Percentiles rank a stretch among this genome's conserved stretches.
These are phyloP conservation scores for Cephus rjabovi DNA, from an alignment of 2,888 invertebrate species.

Conservation along the genomic window DNA sequence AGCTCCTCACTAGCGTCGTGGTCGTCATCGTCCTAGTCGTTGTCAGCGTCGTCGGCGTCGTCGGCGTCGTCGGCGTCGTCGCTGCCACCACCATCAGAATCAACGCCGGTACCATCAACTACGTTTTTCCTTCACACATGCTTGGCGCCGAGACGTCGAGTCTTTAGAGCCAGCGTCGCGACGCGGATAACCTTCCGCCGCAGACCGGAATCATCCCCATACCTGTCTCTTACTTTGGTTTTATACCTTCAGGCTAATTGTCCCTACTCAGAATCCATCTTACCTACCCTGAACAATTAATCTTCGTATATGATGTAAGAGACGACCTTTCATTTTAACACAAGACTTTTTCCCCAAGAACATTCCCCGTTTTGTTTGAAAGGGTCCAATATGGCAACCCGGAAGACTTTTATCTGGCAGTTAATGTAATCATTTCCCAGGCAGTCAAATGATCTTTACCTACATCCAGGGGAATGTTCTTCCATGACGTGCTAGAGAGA, in stretches of 20 bases:
- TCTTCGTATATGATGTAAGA: background rate
- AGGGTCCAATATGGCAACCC: background rate
- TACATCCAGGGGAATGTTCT: background rate
- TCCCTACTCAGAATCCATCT: too few relatives aligned
- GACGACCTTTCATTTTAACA: background rate
- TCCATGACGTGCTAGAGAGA: background rate
- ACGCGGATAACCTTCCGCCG: slow-evolving; percentile 26
- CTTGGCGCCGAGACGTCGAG: slow-evolving; percentile 37
- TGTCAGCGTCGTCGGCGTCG: too few relatives aligned
- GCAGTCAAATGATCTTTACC: background rate
- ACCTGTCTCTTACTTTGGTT: background rate
- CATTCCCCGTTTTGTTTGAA: background rate
- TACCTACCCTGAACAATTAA: background rate
- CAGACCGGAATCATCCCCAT: background rate
- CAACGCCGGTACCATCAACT: background rate
- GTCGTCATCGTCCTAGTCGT: background rate
- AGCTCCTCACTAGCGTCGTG: slow-evolving; percentile 25
- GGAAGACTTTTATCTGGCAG: background rate
- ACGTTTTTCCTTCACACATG: slow-evolving; percentile 25
- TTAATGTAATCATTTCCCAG: background rate
- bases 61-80: background rate
- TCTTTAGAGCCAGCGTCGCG: slow-evolving; percentile 39
- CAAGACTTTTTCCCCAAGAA: background rate
- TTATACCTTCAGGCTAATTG: background rate
- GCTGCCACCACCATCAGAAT: background rate